Percentiles rank a stretch among this genome's conserved stretches.
phyloP scores from a whole-genome alignment of 2,113 vertebrate genomes.

The Saccopteryx leptura region DNA sequence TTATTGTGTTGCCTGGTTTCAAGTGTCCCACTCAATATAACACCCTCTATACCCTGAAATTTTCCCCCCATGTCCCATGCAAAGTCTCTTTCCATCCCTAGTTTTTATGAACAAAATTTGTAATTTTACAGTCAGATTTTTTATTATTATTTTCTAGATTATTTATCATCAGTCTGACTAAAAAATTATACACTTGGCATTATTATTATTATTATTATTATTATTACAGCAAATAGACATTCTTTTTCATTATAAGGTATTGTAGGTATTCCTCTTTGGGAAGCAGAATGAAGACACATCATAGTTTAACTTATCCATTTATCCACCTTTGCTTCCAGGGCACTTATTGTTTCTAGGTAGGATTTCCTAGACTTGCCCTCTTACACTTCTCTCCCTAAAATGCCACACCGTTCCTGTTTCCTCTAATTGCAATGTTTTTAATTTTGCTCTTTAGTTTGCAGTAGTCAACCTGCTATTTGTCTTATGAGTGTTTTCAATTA shows the following conservation, averaged over 20 bases:
- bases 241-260: not conserved
- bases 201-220: constrained; percentile 10
- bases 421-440: not conserved
- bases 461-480: not conserved
- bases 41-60: too few species aligned
- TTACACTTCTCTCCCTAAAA: not conserved
- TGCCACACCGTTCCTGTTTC: not conserved
- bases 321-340: not conserved
- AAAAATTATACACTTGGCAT: constrained; percentile 26
- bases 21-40: too few species aligned
- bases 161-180: constrained; percentile 25
- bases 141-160: constrained; percentile 45
- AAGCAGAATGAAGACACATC: not conserved
- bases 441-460: not conserved
- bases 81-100: too few species aligned
- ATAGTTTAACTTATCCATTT: not conserved
- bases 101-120: constrained; percentile 43
- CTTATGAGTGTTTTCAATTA: constrained; percentile 46
- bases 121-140: constrained; percentile 41
- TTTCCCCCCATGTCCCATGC: too few species aligned
- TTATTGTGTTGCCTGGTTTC: too few species aligned
- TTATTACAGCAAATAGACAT: not conserved
- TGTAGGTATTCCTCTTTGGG: not conserved
- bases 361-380: not conserved
- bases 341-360: too few species aligned